Evolutionary conservation across 2,797 vertebrate species (phyloP).

Genomic region (Cyprinella venusta): DNA sequence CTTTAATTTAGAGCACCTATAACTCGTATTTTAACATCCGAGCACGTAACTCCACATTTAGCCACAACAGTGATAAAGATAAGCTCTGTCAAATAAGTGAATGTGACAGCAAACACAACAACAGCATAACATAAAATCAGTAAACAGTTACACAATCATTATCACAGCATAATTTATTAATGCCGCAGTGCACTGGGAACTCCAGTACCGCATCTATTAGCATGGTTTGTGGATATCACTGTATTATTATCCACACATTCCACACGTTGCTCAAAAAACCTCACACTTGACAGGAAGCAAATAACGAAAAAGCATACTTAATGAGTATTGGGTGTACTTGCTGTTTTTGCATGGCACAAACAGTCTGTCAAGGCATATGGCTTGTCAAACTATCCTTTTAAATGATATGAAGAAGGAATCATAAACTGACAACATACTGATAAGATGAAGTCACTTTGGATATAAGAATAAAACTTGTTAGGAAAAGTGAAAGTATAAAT

Average conservation of each 20-base stretch:
- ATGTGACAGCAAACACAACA: neutral
- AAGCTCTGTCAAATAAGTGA: constrained; percentile 4
- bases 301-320: constrained; percentile 14
- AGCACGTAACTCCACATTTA: neutral
- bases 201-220: neutral
- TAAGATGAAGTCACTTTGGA: constrained; percentile 2
- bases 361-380: constrained; percentile 10
- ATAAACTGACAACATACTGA: neutral
- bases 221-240: neutral
- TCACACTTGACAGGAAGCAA: constrained; percentile 22
- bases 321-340: neutral
- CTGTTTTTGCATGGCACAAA: neutral
- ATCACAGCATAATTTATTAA: constrained; percentile 24
- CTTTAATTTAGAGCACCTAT: neutral
- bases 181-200: constrained; percentile 17
- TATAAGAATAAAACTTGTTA: neutral
- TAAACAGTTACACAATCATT: constrained; percentile 24
- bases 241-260: constrained; percentile 11
- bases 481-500: neutral
- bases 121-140: constrained; percentile 11
- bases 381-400: neutral
- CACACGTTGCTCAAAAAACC: constrained; percentile 18
- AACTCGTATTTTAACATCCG: neutral
- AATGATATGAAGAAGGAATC: neutral
- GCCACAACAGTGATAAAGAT: neutral